Base-by-base conservation (phyloP, 2,888 invertebrate genomes). In the Chironomus riparius region DNA sequence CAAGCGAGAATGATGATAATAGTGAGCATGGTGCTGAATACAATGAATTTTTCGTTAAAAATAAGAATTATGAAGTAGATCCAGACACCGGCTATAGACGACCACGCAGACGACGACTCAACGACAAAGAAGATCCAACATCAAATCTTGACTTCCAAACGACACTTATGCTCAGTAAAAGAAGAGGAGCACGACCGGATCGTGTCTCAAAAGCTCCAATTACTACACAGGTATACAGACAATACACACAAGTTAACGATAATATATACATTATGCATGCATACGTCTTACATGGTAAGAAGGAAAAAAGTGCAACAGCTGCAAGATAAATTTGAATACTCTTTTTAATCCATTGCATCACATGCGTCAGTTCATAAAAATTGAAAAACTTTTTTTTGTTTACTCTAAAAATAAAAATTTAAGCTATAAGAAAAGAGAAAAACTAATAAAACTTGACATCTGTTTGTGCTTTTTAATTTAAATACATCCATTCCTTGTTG, bases 11-110 rank as follows among this genome's bases (percentile, higher is more conserved):
- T n/a, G 72, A 62, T 12, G 72, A 72, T 4, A 3, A 10, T 0
- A 62, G 61, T 38, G 72, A 72, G 10, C 62, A 72, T 38, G 72
- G 72, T n/a, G 47, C 61, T 12, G 50, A 50, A n/a, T 15, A 5
- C 47, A 38, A n/a, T 22, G 50, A 61, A 0, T 72, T 72, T 38
- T 24, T 62, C 18, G 47, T 28, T 13, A 61, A 62, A 18, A 15
- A n/a, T n/a, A 86, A 77, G 83, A 83, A 70, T 84, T 84, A 61
- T 82, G 85, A 78, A 83, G 82, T 79, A 83, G 85, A 80, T 82
- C 85, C 79, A 85, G 56, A 70, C 4, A 62, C 77, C 38, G 47
- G 72, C 10, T 68, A 74, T 61, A n/a, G 76, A 56, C 38, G 76
- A 70, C 61, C 74, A 47, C 68, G 74, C 1, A 21, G 74, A 48